These are phyloP conservation scores for Collichthys lucidus DNA, from an alignment of 2,113 vertebrate genomes.

Conservation along the genomic window DNA sequence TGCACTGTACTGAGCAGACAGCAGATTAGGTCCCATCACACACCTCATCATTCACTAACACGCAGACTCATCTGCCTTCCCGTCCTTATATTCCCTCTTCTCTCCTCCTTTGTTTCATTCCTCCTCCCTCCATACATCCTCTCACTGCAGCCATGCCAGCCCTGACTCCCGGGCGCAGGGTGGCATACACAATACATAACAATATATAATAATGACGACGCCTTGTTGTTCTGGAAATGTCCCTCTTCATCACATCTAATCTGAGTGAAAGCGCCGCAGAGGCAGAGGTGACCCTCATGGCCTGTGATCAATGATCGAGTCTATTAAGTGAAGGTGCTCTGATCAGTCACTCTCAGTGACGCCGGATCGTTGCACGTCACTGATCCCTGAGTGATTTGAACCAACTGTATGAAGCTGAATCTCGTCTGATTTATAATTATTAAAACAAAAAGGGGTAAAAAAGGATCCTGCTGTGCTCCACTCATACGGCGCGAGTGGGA, in stretches of 20 bases:
- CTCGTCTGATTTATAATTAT: neutral
- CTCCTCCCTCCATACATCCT: neutral
- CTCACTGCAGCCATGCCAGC: slow-evolving; percentile 16
- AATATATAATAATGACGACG: slow-evolving; percentile 43
- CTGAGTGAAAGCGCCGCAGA: slow-evolving; percentile 59
- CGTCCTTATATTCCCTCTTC: neutral
- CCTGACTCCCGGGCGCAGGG: slow-evolving; percentile 27
- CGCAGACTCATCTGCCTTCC: slow-evolving; percentile 42
- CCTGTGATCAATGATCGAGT: slow-evolving; percentile 76
- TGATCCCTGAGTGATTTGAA: slow-evolving; percentile 11
- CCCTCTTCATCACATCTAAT: slow-evolving; percentile 67
- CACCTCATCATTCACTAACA: slow-evolving; percentile 75
- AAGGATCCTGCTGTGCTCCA: neutral
- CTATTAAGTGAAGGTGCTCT: slow-evolving; percentile 74
- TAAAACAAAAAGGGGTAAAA: neutral
- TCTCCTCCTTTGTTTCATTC: neutral
- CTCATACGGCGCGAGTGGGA: neutral
- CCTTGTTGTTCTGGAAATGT: slow-evolving; percentile 45
- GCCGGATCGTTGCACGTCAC: slow-evolving; percentile 22
- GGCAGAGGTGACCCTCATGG: slow-evolving; percentile 67
- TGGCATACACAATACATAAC: slow-evolving; percentile 38
- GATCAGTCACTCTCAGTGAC: slow-evolving; percentile 66
- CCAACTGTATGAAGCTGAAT: neutral
- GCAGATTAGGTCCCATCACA: slow-evolving; percentile 77
- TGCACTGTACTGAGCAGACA: slow-evolving; percentile 73